Base-by-base conservation (phyloP, 2,113 vertebrate species). In the Phyllostomus discolor region DNA sequence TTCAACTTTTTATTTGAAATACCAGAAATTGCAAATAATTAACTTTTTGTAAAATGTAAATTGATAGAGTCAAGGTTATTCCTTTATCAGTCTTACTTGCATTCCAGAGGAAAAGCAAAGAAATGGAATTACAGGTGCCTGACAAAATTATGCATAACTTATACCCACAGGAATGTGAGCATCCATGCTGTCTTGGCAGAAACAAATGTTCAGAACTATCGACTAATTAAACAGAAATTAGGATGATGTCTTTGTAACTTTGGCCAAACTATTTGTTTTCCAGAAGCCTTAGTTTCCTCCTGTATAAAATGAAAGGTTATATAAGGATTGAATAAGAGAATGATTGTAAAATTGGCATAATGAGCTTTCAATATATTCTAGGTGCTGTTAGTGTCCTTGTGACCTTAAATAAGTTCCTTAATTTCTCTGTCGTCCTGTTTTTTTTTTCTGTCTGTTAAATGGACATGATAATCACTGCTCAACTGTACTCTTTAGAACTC, bases 1-100 rank as follows among this genome's bases (percentile, higher is more conserved):
- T 92, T 83, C 46, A 89, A 28, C 84, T 83, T 85, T 85, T 81
- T 87, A 57, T 19, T 76, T 89, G 52, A 88, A 95, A 52, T 93
- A 72, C n/a, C 72, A 84, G 88, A 82, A 31, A 57, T 72, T 88
- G 46, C 66, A 89, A 52, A 86, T 93, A 38, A 50, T 91, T 78
- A 70, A 43, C 43, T 66, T 84, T 95, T 84, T 90, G 26, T 84
- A 67, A 87, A 78, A 52, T 79, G 73, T 50, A 83, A 92, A 64
- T 79, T 35, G 15, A 62, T 93, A 96, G 57, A 38, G n/a, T 84
- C 35, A 78, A 75, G 19, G 62, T 92, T 92, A 48, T 92, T 92
- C 41, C 46, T 78, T 0, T 43, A 72, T 41, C 46, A 54, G 67
- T 90, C 79, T 57, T 69, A 87, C 76, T 92, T 96, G n/a, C 46